A percentile compares a stretch with the other conserved stretches of the same genome.
These are phyloP conservation scores for Drosophila suboccidentalis DNA, from an alignment of 2,888 invertebrate genomes.

Conservation along the genomic window DNA sequence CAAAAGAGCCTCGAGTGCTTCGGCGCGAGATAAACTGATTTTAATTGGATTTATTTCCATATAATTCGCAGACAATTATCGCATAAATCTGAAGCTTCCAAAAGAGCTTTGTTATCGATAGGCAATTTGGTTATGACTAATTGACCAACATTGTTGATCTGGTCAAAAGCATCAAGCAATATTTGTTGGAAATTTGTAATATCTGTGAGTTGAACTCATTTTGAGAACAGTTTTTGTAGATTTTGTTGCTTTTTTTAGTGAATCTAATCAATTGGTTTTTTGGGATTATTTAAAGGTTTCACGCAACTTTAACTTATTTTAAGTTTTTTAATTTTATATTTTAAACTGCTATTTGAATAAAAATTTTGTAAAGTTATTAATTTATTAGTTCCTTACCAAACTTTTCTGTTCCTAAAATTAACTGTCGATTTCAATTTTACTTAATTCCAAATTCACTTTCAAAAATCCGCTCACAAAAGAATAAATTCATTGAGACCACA, in stretches of 20 bases:
- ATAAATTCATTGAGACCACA: conserved; percentile 3
- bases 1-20: conserved; percentile 6
- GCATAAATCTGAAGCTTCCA: conserved; percentile 10
- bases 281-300: background rate
- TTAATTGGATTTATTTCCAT: conserved; percentile 38
- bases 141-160: background rate
- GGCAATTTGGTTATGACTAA: conserved; percentile 7
- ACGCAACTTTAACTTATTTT: background rate
- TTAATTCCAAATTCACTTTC: conserved; percentile 3
- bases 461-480: background rate
- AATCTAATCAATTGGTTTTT: background rate
- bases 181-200: background rate
- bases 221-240: background rate
- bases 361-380: too few species aligned
- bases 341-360: too few species aligned
- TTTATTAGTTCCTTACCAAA: too few species aligned
- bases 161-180: background rate
- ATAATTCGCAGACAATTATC: conserved; percentile 23
- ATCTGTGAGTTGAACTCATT: background rate
- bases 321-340: too few species aligned
- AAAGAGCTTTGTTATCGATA: conserved; percentile 2
- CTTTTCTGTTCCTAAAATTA: too few species aligned
- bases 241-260: background rate
- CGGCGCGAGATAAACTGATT: conserved; percentile 11
- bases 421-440: too few species aligned